Percentiles rank a stretch among this genome's conserved stretches.
phyloP scores from a whole-genome alignment of 2,888 invertebrate species.

The Sarcophaga carnaria region DNA sequence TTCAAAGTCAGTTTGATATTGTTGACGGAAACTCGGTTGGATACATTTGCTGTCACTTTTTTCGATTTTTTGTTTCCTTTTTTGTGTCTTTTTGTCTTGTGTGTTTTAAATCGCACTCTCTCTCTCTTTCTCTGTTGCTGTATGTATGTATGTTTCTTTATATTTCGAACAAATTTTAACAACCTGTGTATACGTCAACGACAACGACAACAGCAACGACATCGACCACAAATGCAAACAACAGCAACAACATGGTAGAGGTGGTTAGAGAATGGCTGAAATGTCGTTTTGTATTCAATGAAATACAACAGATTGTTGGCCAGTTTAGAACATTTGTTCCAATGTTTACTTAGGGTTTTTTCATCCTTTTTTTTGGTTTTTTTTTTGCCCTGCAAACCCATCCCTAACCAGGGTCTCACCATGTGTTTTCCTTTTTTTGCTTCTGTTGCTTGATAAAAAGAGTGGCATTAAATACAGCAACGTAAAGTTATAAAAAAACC shows the following conservation, averaged over 20 bases:
- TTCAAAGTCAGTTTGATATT: conserved; percentile 52
- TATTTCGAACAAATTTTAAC: conserved; percentile 35
- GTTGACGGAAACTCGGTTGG: conserved; percentile 43
- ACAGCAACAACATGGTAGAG: conserved; percentile 10
- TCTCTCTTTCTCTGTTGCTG: not conserved
- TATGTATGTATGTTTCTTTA: too few relatives aligned
- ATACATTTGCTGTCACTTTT: conserved; percentile 13
- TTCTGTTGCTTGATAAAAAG: not conserved
- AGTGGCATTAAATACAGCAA: conserved; percentile 34
- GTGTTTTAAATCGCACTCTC: not conserved
- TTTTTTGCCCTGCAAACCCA: not conserved
- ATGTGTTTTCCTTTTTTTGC: not conserved
- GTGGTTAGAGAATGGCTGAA: not conserved
- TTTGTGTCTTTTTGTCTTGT: conserved; percentile 14
- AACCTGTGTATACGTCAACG: conserved; percentile 13
- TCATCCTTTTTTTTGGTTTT: not conserved
- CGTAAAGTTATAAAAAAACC: not conserved
- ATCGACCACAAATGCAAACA: conserved; percentile 53
- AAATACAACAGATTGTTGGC: conserved; percentile 49
- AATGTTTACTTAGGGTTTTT: conserved; percentile 26
- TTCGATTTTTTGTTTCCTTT: not conserved
- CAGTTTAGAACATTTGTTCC: conserved; percentile 50
- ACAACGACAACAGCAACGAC: not conserved
- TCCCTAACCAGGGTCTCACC: not conserved
- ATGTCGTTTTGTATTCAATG: not conserved